Evolutionary conservation across 1,140 invertebrate species (phyloP).

Genomic region (Sarcophaga bullata): DNA sequence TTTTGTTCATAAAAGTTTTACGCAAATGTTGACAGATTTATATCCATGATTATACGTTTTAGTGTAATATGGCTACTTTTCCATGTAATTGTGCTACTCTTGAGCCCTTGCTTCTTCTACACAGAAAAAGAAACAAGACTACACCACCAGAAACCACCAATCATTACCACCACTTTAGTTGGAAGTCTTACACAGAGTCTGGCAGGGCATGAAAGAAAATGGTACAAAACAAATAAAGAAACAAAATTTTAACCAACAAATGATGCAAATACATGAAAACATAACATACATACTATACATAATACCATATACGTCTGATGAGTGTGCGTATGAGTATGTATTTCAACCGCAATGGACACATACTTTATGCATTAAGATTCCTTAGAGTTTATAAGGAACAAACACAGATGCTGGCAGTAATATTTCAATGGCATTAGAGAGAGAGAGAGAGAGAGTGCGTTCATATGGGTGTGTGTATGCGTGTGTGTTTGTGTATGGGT

Average conservation of each 20-base stretch:
- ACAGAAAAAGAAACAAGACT: background rate
- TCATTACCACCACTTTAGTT: background rate
- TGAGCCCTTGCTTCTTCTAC: no score
- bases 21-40: background rate
- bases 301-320: no score
- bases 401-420: background rate
- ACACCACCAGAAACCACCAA: background rate
- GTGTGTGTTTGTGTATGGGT: background rate
- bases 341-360: no score
- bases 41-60: slow-evolving; percentile 10
- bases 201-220: background rate
- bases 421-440: background rate
- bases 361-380: no score
- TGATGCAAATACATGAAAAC: background rate
- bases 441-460: background rate
- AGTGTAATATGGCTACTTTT: slow-evolving; percentile 14
- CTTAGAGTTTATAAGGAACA: no score
- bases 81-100: background rate
- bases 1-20: background rate
- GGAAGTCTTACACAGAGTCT: background rate
- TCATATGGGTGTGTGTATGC: background rate
- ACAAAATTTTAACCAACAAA: slow-evolving; percentile 10
- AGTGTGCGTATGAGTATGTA: no score
- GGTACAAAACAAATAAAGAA: background rate
- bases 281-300: no score